Evolutionary conservation across 2,888 invertebrate genomes (phyloP).

Genomic region (Cephalotes varians): DNA sequence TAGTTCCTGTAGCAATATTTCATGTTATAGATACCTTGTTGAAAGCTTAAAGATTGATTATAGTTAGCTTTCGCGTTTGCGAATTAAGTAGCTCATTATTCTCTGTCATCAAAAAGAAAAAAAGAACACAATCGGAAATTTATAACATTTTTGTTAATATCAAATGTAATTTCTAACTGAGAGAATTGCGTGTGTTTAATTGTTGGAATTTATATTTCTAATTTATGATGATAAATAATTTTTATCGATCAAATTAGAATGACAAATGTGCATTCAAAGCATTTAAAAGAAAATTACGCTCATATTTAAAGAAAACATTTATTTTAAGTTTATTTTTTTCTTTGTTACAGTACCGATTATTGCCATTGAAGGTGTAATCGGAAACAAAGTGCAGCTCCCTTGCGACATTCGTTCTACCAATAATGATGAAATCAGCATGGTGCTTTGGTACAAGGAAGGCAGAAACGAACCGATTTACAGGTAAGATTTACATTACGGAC

Average conservation of each 20-base stretch:
- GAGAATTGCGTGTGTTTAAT: not conserved
- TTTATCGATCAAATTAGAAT: not conserved
- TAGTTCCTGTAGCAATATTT: constrained; percentile 17
- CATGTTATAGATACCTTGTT: not conserved
- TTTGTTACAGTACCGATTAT: constrained; percentile 91
- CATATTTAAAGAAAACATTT: not conserved
- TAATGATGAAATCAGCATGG: constrained; percentile 94
- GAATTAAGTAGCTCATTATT: not conserved
- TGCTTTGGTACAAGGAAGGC: constrained; percentile 95
- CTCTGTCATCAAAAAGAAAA: not conserved
- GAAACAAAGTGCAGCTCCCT: constrained; percentile 93
- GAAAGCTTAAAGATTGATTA: constrained; percentile 6
- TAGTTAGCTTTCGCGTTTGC: not conserved
- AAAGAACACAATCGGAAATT: not conserved
- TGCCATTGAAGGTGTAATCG: constrained; percentile 93
- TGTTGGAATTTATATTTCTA: not conserved
- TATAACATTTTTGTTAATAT: not conserved
- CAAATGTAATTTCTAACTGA: not conserved
- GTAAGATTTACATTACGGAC: constrained; percentile 87
- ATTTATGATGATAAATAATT: not conserved
- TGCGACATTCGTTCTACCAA: constrained; percentile 94
- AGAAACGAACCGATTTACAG: constrained; percentile 94
- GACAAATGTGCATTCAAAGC: not conserved
- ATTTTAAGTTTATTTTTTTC: not conserved
- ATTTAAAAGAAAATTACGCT: not conserved